A percentile compares a stretch with the other conserved stretches of the same genome.
Conservation (phyloP, 2,888 invertebrate species). For the Allolobophora icterica region DNA sequence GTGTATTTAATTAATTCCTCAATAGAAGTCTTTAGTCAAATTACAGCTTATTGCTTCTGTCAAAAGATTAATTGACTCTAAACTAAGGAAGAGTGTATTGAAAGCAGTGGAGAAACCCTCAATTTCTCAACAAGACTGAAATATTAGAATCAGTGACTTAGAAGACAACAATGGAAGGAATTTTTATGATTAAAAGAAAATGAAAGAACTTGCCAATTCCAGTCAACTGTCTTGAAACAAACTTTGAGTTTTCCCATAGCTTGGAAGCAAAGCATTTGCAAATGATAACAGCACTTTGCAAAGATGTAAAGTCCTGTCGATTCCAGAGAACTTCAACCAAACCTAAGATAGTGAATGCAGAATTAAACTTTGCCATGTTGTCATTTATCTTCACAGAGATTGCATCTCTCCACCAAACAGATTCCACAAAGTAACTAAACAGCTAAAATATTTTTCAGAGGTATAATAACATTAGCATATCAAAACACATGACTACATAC, state of each 20-base stretch:
- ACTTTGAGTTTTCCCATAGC: conserved; percentile 79
- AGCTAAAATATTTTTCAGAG: no score
- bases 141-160: neutral
- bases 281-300: conserved; percentile 72
- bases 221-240: conserved; percentile 75
- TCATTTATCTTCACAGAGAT: neutral
- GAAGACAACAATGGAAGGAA: neutral
- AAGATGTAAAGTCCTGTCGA: conserved; percentile 63
- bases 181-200: neutral
- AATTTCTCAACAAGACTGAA: neutral
- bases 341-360: conserved; percentile 52
- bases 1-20: no score
- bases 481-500: no score
- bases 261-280: conserved; percentile 74
- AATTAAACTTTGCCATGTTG: neutral
- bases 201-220: conserved; percentile 69
- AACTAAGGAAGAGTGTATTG: neutral
- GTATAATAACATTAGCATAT: neutral
- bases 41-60: no score
- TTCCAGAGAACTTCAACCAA: conserved; percentile 65
- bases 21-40: neutral
- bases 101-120: no score
- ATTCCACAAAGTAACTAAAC: no score
- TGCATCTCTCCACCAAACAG: no score
- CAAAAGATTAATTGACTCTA: no score